Evolutionary conservation across 2,797 vertebrate genomes (phyloP).

Genomic region (Pantherophis vulpinus): DNA sequence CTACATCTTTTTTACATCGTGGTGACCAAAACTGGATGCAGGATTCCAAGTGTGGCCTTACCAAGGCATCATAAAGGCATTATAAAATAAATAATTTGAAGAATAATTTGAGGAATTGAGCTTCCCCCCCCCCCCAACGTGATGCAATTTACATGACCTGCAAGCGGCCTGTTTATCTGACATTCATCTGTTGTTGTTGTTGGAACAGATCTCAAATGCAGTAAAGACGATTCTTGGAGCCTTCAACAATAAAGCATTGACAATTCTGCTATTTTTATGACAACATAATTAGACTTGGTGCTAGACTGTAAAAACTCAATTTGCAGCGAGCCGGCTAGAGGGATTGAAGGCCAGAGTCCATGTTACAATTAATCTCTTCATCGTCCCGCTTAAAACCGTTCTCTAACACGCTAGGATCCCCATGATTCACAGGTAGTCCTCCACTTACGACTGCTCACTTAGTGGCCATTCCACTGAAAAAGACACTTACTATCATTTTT

Average conservation of each 20-base stretch:
- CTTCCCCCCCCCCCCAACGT: slow-evolving; percentile 11
- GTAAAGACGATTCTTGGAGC: slow-evolving; percentile 18
- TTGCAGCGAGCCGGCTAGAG: slow-evolving; percentile 41
- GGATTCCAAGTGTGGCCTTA: too few relatives aligned
- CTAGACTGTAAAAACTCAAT: slow-evolving; percentile 45
- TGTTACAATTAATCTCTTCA: slow-evolving; percentile 33
- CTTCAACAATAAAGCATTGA: slow-evolving; percentile 48
- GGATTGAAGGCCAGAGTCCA: slow-evolving; percentile 48
- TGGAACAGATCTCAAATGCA: slow-evolving; percentile 31
- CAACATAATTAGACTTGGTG: slow-evolving; percentile 49
- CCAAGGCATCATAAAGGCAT: too few relatives aligned
- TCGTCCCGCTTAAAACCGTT: slow-evolving; percentile 9
- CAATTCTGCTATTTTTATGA: slow-evolving; percentile 45
- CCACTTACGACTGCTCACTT: too few relatives aligned
- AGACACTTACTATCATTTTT: not conserved
- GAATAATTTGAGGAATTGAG: not conserved
- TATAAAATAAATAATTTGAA: not conserved
- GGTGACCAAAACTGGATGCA: too few relatives aligned
- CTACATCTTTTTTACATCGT: too few relatives aligned
- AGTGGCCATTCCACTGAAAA: not conserved
- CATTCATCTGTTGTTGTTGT: slow-evolving; percentile 24
- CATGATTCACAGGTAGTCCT: not conserved
- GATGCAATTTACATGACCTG: slow-evolving; percentile 5
- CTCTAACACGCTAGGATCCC: slow-evolving; percentile 15
- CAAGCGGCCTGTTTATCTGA: slow-evolving; percentile 23